These are phyloP conservation scores for Brachionus manjavacas DNA, from an alignment of 1,140 invertebrate species.

Conservation along the genomic window DNA sequence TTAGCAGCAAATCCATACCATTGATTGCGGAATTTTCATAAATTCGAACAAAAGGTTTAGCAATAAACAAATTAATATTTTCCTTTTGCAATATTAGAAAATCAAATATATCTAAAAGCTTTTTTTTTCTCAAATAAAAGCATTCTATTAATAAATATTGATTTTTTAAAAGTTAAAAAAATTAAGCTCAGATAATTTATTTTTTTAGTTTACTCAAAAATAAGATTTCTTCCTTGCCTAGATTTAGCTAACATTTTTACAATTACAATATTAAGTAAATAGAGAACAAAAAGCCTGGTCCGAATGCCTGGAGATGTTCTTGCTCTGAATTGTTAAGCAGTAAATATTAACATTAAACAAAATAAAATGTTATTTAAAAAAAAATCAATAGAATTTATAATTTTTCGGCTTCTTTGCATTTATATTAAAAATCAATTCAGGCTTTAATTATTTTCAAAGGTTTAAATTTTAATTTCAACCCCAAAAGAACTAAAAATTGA, in stretches of 20 bases:
- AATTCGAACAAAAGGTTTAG: no score
- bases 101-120: no score
- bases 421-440: background rate
- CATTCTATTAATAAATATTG: background rate
- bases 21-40: no score
- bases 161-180: background rate
- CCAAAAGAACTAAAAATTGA: background rate
- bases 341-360: background rate
- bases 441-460: background rate
- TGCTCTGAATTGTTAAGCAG: background rate
- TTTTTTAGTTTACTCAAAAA: background rate
- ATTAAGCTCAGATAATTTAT: background rate
- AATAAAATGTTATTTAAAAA: background rate
- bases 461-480: background rate
- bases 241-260: background rate
- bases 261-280: background rate
- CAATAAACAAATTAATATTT: no score
- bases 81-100: no score
- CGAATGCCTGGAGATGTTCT: background rate
- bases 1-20: no score
- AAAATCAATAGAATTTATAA: background rate
- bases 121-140: no score
- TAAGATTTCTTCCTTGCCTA: background rate
- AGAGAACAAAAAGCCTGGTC: background rate
- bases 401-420: background rate